These are phyloP conservation scores for Amphimedon queenslandica DNA, from an alignment of 37 sponge, comb jelly and placozoan species.

Conservation along the genomic window DNA sequence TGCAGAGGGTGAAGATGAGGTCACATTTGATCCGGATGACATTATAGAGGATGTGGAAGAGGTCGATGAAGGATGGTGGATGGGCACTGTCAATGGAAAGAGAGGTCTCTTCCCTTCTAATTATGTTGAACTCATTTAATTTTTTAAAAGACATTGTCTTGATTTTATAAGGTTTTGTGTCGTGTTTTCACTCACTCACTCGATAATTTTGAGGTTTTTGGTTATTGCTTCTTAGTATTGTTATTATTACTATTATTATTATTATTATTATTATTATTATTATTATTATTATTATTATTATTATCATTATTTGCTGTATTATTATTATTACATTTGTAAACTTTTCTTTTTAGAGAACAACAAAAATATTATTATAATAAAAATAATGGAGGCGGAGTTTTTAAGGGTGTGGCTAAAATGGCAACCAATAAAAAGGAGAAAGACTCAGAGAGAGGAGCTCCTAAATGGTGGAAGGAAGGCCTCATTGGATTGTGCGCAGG, in stretches of 20 bases:
- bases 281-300: neutral
- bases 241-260: neutral
- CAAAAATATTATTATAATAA: too few relatives aligned
- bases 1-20: constrained; percentile 63
- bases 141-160: constrained; percentile 2
- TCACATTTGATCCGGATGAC: constrained; percentile 87
- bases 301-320: neutral
- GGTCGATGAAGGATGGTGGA: constrained; percentile 84
- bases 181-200: neutral
- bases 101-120: constrained; percentile 72
- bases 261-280: neutral
- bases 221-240: neutral
- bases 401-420: too few relatives aligned
- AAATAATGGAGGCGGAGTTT: neutral
- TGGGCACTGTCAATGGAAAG: constrained; percentile 56
- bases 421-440: too few relatives aligned
- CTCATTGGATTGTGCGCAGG: constrained; percentile 57
- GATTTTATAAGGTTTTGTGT: neutral
- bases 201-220: neutral
- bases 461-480: constrained; percentile 96
- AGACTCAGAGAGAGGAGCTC: too few relatives aligned
- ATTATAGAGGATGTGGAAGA: constrained; percentile 81
- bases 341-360: too few relatives aligned
- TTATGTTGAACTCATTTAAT: constrained; percentile 70
- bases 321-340: neutral